Evolutionary conservation across 2,113 vertebrate species (phyloP), one percentile per base, ranked within the genome.

Genomic region (Nematolebias whitei): DNA sequence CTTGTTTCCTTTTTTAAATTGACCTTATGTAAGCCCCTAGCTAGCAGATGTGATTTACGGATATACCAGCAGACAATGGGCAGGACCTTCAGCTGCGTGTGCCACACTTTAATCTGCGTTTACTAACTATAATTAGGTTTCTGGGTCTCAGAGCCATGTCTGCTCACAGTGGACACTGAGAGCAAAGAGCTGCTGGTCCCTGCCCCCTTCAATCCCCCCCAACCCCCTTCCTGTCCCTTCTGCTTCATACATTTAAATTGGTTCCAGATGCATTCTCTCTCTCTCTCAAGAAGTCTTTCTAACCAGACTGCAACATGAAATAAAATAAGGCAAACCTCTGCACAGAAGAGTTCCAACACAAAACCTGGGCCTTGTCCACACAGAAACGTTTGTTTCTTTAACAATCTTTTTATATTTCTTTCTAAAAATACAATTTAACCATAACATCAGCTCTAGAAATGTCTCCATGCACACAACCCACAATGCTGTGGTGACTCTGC

Each of bases 181-280:
- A 71, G 65, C 77, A 77, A 57, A 70, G 69, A 65, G 67, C 80
- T 84, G 78, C 75, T 67, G 78, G 68, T 73, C 79, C 72, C 68
- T 74, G 62, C 82, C 75, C 66, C 59, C 71, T 70, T 73, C 79
- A 68, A 65, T 74, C 62, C 82, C 75, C 66, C 59, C 71, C 75
- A 52, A 71, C 38, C 22, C 71, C 80, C 58, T 39, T 44, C 56
- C 77, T 50, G 23, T 63, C 55, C 72, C 80, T 62, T 40, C 55
- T 68, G 79, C 85, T 89, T 80, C 63, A 86, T 85, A 63, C 65
- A 80, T 32, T 78, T 68, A 87, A 90, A 93, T 90, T 85, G 86
- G 78, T 90, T 92, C 83, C 93, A 93, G 92, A 92, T 93, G 92
- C 71, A 76, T 84, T 68, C 71, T 82, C 82, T 89, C 83, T 77